Evolutionary conservation across 2,113 vertebrate genomes (phyloP).

Genomic region (Strigops habroptila): DNA sequence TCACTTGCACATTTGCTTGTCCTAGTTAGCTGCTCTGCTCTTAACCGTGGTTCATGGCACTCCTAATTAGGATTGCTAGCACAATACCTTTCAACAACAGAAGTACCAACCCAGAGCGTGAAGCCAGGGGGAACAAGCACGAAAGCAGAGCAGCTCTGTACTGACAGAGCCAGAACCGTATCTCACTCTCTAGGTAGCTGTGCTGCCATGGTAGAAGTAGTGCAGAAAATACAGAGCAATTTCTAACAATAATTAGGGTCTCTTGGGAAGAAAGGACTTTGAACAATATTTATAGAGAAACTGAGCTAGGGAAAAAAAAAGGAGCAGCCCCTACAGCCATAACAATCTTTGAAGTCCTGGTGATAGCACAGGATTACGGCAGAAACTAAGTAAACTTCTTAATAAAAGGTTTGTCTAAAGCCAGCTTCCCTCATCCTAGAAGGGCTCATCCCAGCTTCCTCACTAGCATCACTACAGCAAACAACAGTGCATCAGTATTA

Average conservation of each 20-base stretch:
- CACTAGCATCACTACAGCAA: not conserved
- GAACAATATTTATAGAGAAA: not conserved
- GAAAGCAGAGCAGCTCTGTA: not conserved
- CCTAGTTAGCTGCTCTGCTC: not conserved
- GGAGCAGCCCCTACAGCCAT: not conserved
- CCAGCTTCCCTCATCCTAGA: not conserved
- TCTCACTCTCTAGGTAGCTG: not conserved
- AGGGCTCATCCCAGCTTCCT: not conserved
- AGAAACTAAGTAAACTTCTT: not conserved
- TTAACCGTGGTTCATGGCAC: not conserved
- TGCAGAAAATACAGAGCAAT: not conserved
- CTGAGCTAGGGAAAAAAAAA: not conserved
- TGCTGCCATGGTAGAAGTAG: not conserved
- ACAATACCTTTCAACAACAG: not conserved
- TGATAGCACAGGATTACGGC: not conserved
- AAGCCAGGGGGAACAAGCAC: fast-evolving
- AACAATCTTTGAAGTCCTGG: not conserved
- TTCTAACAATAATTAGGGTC: not conserved
- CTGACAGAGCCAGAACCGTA: not conserved
- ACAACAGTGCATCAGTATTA: fast-evolving
- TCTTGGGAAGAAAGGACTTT: not conserved
- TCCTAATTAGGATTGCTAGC: not conserved
- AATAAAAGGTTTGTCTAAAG: not conserved
- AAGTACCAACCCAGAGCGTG: not conserved
- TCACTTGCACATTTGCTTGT: not conserved